These are phyloP conservation scores for Pseudanteris insignis DNA, from an alignment of 2,888 invertebrate species.

Conservation along the genomic window DNA sequence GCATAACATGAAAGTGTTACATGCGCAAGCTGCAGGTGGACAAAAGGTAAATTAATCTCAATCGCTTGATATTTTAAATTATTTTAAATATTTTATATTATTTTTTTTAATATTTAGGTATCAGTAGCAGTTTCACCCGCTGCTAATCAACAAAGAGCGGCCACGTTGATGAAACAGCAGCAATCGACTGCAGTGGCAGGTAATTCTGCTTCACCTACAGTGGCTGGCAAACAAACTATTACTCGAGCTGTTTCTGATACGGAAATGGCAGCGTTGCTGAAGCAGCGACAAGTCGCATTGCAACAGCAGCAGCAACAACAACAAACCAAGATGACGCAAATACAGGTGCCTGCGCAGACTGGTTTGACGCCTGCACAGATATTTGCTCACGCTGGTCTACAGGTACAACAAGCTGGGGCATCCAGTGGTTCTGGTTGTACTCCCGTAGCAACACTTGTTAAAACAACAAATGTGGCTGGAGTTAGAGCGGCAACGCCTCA, in stretches of 20 bases:
- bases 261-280: slow-evolving; percentile 71
- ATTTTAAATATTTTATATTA: neutral
- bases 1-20: slow-evolving; percentile 56
- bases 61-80: too few relatives aligned
- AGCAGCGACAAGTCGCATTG: slow-evolving; percentile 67
- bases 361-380: slow-evolving; percentile 69
- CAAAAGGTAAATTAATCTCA: too few relatives aligned
- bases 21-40: slow-evolving; percentile 57
- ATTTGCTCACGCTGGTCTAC: slow-evolving; percentile 70
- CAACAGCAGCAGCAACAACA: slow-evolving; percentile 61
- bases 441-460: slow-evolving; percentile 73
- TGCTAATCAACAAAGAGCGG: slow-evolving; percentile 55
- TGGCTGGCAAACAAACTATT: slow-evolving; percentile 66
- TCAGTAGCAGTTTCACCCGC: slow-evolving; percentile 59
- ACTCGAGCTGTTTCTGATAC: slow-evolving; percentile 69
- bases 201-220: slow-evolving; percentile 42
- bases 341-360: slow-evolving; percentile 59
- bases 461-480: slow-evolving; percentile 68
- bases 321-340: slow-evolving; percentile 62
- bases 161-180: slow-evolving; percentile 58
- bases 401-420: slow-evolving; percentile 68
- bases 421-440: slow-evolving; percentile 63
- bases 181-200: slow-evolving; percentile 43
- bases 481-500: slow-evolving; percentile 72
- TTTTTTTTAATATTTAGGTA: slow-evolving; percentile 44